Evolutionary conservation across 2,888 invertebrate species (phyloP).

Genomic region (Drosophila prostipennis): DNA sequence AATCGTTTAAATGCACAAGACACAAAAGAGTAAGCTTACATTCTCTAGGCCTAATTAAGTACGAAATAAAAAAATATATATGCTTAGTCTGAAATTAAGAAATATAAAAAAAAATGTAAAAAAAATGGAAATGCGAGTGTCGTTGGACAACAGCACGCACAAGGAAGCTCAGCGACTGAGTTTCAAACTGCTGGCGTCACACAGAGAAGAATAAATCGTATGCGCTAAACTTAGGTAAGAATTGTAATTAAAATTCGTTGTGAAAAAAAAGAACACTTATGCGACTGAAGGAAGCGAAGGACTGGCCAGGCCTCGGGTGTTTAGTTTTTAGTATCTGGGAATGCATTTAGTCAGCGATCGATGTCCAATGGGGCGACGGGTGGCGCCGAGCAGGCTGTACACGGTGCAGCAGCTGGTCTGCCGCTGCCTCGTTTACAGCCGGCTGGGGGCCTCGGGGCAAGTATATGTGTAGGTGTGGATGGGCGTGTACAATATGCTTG

Average conservation of each 20-base stretch:
- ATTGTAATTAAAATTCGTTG: conserved; percentile 2
- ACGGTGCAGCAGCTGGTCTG: not conserved
- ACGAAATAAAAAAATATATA: conserved; percentile 20
- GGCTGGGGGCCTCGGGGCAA: conserved; percentile 1
- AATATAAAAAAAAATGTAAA: conserved; percentile 44
- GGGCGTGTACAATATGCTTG: conserved; percentile 24
- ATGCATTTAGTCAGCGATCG: conserved; percentile 9
- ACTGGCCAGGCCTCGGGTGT: conserved; percentile 35
- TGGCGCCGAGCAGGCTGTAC: not conserved
- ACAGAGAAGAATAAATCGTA: conserved; percentile 14
- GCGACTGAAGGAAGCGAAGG: conserved; percentile 25
- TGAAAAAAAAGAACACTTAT: conserved; percentile 11
- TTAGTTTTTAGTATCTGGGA: conserved; percentile 4
- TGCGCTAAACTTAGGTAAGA: conserved; percentile 19
- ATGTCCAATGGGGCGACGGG: conserved; percentile 13
- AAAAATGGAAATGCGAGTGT: conserved; percentile 43
- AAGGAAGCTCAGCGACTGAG: conserved; percentile 70
- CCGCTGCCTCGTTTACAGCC: not conserved
- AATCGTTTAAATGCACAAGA: conserved; percentile 54
- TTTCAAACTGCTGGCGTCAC: conserved; percentile 50
- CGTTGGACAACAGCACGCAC: conserved; percentile 70
- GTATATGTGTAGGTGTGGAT: conserved; percentile 13
- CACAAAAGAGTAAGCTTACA: conserved; percentile 13
- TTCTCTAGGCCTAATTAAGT: conserved; percentile 33
- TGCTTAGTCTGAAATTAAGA: conserved; percentile 11